These are phyloP conservation scores for Hoplias malabaricus DNA, from an alignment of 2,113 vertebrate genomes.

Conservation along the genomic window DNA sequence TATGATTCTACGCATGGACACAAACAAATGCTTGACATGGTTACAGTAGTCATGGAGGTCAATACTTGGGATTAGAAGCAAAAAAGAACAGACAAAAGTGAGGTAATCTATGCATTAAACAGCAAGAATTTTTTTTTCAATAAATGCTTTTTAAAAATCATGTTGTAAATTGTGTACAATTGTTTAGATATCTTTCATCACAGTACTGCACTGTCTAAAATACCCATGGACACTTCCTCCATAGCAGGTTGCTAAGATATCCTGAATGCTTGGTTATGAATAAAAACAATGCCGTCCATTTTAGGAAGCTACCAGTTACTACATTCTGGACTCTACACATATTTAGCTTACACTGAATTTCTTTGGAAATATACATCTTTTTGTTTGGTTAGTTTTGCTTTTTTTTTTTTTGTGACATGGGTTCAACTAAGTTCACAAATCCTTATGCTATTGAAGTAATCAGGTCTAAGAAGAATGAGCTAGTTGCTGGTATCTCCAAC, in stretches of 20 bases:
- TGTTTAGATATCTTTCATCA: neutral
- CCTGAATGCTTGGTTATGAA: conserved; percentile 21
- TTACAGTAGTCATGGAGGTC: conserved; percentile 31
- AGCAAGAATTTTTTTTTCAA: neutral
- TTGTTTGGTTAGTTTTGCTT: conserved; percentile 3
- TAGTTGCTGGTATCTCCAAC: conserved; percentile 70
- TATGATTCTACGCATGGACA: neutral
- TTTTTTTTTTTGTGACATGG: conserved; percentile 11
- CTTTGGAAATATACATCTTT: neutral
- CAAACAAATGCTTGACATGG: conserved; percentile 37
- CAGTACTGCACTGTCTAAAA: neutral
- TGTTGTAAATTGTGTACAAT: neutral
- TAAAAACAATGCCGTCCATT: neutral
- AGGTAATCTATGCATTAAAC: neutral
- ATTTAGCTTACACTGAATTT: neutral
- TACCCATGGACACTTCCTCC: neutral
- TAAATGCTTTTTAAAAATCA: too few species aligned
- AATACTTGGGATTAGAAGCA: conserved; percentile 1
- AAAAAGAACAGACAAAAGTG: too few species aligned
- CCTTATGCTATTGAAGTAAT: conserved; percentile 75
- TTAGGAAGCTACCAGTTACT: neutral
- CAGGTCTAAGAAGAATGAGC: conserved; percentile 70
- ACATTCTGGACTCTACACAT: neutral
- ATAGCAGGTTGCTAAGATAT: conserved; percentile 45
- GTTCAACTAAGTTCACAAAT: conserved; percentile 65